Evolutionary conservation across 2,797 vertebrate species (phyloP).

Genomic region (Scyliorhinus canicula): DNA sequence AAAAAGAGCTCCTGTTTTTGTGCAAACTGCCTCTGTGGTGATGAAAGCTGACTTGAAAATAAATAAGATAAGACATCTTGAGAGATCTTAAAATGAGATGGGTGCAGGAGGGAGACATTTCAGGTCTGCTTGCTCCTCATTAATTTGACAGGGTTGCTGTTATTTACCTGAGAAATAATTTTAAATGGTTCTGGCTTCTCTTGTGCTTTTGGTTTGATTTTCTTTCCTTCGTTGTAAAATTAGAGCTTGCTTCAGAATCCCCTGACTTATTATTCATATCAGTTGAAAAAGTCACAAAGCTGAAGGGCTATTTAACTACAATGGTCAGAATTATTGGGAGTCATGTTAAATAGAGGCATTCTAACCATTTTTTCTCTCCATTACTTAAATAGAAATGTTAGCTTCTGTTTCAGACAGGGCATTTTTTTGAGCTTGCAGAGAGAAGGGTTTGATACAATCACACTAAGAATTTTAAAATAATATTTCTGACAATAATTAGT

Average conservation of each 20-base stretch:
- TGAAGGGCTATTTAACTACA: not conserved
- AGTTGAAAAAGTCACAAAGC: not conserved
- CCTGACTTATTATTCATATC: not conserved
- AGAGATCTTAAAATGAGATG: not conserved
- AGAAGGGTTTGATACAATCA: not conserved
- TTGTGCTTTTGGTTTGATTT: not conserved
- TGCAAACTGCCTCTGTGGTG: not conserved
- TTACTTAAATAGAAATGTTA: not conserved
- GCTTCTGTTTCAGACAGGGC: not conserved
- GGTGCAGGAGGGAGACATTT: not conserved
- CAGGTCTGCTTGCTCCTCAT: not conserved
- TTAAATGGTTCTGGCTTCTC: not conserved
- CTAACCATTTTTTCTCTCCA: not conserved
- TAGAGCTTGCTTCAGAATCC: not conserved
- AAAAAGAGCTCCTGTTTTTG: not conserved
- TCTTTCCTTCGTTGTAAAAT: not conserved
- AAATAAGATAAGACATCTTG: constrained; percentile 13
- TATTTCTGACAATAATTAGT: not conserved
- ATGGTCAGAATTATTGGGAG: not conserved
- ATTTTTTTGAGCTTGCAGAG: not conserved
- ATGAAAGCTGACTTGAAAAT: not conserved
- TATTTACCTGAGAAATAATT: constrained; percentile 20
- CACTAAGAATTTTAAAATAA: not conserved
- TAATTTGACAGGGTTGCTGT: not conserved
- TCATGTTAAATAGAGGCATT: not conserved